These are phyloP conservation scores for Pygocentrus nattereri DNA, from an alignment of 2,797 vertebrate species.

Conservation along the genomic window DNA sequence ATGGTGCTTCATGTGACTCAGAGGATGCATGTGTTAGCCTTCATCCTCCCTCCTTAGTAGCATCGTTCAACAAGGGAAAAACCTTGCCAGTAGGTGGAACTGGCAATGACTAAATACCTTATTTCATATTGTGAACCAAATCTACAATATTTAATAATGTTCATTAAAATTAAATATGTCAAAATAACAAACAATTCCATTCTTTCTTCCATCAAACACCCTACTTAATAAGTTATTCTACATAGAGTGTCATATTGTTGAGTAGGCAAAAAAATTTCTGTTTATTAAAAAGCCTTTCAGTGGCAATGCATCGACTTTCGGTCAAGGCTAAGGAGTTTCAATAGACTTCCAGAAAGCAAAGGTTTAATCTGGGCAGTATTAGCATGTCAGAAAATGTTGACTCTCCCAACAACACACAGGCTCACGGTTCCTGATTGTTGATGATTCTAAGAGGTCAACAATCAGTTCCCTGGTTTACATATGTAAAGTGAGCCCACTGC, in stretches of 20 bases:
- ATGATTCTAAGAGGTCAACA: constrained; percentile 60
- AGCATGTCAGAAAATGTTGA: constrained; percentile 66
- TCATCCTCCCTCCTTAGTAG: no score
- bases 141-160: no score
- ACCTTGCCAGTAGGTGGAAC: no score
- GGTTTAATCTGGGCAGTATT: constrained; percentile 53
- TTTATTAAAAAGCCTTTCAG: constrained; percentile 30
- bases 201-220: neutral
- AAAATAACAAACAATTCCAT: neutral
- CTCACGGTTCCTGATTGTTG: constrained; percentile 46
- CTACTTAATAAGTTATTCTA: neutral
- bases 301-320: constrained; percentile 17
- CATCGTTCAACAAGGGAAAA: no score
- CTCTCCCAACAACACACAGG: constrained; percentile 61
- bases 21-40: no score
- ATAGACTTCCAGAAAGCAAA: constrained; percentile 54
- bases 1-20: no score
- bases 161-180: no score
- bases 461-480: constrained; percentile 61
- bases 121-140: no score
- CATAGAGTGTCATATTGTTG: neutral
- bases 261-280: neutral
- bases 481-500: constrained; percentile 59
- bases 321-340: constrained; percentile 27
- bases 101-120: no score